phyloP scores from a whole-genome alignment of 2,888 invertebrate genomes.

The Buathra laborator region DNA sequence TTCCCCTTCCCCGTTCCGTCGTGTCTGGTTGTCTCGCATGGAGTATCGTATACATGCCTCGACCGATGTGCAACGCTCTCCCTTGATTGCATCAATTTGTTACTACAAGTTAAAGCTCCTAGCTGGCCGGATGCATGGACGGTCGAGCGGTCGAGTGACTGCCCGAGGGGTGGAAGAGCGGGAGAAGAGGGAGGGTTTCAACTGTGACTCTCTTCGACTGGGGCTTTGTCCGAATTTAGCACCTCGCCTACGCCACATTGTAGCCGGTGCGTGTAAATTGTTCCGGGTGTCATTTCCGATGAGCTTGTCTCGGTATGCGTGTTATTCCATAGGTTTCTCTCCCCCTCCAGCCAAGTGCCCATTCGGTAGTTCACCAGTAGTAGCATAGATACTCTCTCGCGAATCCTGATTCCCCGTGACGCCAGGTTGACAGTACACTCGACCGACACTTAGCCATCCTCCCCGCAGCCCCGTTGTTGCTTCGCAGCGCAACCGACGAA shows the following conservation, averaged over 20 bases:
- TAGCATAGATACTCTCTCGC: neutral
- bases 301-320: conserved; percentile 39
- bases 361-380: conserved; percentile 22
- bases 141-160: conserved; percentile 49
- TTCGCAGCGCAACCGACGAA: conserved; percentile 38
- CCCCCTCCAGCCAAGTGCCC: conserved; percentile 32
- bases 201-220: conserved; percentile 47
- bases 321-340: conserved; percentile 56
- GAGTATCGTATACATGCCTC: conserved; percentile 24
- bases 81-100: conserved; percentile 76
- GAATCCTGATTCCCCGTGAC: conserved; percentile 47
- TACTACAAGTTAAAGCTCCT: conserved; percentile 71
- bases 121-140: conserved; percentile 61
- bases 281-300: conserved; percentile 63
- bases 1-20: conserved; percentile 34
- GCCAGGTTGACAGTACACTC: conserved; percentile 56
- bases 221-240: conserved; percentile 66
- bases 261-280: conserved; percentile 50
- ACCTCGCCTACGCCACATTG: conserved; percentile 45
- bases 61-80: conserved; percentile 63
- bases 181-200: neutral
- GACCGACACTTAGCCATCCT: conserved; percentile 49
- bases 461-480: conserved; percentile 16
- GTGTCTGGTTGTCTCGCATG: conserved; percentile 43
- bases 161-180: conserved; percentile 24